These are phyloP conservation scores for Tubulanus polymorphus DNA, from an alignment of 2,888 invertebrate genomes.

Conservation along the genomic window DNA sequence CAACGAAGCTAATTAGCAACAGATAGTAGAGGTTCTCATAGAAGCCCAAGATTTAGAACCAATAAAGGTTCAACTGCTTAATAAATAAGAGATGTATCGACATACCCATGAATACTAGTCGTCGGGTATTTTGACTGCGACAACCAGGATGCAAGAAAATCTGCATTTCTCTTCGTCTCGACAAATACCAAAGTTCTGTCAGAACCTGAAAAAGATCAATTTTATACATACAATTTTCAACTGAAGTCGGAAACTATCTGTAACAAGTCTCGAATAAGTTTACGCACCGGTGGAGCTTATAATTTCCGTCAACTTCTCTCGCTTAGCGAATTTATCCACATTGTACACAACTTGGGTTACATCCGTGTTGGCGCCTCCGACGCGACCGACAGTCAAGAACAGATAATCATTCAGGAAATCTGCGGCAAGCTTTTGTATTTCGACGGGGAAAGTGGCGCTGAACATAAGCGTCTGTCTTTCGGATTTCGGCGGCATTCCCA, in stretches of 20 bases:
- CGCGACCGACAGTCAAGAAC: slow-evolving; percentile 85
- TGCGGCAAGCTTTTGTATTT: slow-evolving; percentile 72
- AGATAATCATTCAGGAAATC: slow-evolving; percentile 74
- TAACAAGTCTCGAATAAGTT: neutral
- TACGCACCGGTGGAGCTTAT: slow-evolving; percentile 54
- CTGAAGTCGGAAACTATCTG: neutral
- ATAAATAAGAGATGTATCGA: no score
- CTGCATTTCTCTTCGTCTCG: slow-evolving; percentile 82
- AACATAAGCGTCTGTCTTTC: slow-evolving; percentile 66
- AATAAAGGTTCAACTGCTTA: no score
- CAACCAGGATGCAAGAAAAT: slow-evolving; percentile 76
- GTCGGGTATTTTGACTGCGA: slow-evolving; percentile 71
- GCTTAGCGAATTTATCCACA: slow-evolving; percentile 67
- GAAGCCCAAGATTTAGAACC: no score
- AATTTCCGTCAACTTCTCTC: slow-evolving; percentile 68
- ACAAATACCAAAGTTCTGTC: slow-evolving; percentile 73
- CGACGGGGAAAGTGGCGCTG: slow-evolving; percentile 71
- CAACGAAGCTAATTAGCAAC: no score
- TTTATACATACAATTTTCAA: neutral
- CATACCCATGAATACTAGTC: slow-evolving; percentile 72
- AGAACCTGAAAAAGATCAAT: slow-evolving; percentile 29
- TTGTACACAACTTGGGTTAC: slow-evolving; percentile 69
- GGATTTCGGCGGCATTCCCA: slow-evolving; percentile 43
- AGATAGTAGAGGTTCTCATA: no score
- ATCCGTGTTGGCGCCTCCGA: slow-evolving; percentile 89